A percentile compares a stretch with the other conserved stretches of the same genome.
phyloP scores from a whole-genome alignment of 1,140 invertebrate genomes.

The Pogonomyrmex barbatus region DNA sequence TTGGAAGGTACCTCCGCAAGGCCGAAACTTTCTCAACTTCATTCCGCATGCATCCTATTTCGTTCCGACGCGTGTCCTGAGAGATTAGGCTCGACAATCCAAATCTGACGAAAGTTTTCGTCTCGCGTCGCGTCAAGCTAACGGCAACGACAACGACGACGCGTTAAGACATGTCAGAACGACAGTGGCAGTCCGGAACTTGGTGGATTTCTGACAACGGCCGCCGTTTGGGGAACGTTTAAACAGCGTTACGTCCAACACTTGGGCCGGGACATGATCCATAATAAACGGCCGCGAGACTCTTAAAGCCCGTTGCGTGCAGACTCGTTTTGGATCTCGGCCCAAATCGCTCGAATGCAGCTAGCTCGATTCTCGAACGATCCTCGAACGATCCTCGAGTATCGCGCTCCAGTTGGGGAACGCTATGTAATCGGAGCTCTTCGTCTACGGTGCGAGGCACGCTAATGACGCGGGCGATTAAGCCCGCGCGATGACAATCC shows the following conservation, averaged over 20 bases:
- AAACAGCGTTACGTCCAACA: conserved; percentile 62
- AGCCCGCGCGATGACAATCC: conserved; percentile 59
- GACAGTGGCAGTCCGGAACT: conserved; percentile 68
- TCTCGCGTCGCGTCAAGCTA: conserved; percentile 55
- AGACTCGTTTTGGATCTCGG: conserved; percentile 62
- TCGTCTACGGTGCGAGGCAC: conserved; percentile 48
- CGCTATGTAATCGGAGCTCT: conserved; percentile 64
- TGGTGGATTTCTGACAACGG: conserved; percentile 73
- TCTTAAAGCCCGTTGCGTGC: conserved; percentile 40
- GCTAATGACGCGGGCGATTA: conserved; percentile 62
- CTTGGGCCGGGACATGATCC: conserved; percentile 75
- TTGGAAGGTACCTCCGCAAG: conserved; percentile 5
- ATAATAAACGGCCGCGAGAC: conserved; percentile 43
- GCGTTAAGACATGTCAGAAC: conserved; percentile 75
- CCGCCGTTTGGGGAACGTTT: conserved; percentile 74
- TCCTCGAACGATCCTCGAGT: conserved; percentile 54
- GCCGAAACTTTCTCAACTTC: conserved; percentile 22
- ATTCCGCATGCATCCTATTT: conserved; percentile 63
- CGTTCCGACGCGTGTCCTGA: conserved; percentile 32
- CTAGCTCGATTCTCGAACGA: conserved; percentile 52
- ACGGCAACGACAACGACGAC: conserved; percentile 42
- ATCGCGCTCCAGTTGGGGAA: conserved; percentile 44
- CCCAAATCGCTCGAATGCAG: conserved; percentile 67
- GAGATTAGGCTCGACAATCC: conserved; percentile 73
- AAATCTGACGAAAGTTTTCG: conserved; percentile 67